Evolutionary conservation across 2,888 invertebrate genomes (phyloP).

Genomic region (Aphodius sticticus): DNA sequence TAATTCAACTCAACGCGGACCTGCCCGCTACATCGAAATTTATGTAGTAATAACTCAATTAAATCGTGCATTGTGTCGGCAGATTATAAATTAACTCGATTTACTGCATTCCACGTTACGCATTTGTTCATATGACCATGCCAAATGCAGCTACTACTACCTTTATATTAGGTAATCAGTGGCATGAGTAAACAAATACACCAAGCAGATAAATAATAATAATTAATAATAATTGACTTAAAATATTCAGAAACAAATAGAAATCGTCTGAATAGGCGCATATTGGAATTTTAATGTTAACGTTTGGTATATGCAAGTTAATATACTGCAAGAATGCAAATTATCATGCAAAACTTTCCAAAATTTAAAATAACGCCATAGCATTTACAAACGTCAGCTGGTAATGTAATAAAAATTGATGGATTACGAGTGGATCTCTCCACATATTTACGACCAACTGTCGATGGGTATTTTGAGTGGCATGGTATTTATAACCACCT

Average conservation of each 20-base stretch:
- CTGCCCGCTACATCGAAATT: not conserved
- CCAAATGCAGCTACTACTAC: not conserved
- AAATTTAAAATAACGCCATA: not conserved
- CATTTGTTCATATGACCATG: not conserved
- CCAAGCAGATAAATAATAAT: too few species aligned
- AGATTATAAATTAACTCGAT: not conserved
- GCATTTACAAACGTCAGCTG: not conserved
- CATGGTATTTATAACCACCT: not conserved
- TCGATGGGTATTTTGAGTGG: not conserved
- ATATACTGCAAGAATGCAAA: not conserved
- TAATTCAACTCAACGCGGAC: not conserved
- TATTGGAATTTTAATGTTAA: too few species aligned
- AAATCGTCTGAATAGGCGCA: not conserved
- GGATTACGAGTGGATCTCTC: not conserved
- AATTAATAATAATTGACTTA: not conserved
- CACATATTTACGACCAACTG: not conserved
- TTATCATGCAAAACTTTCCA: not conserved
- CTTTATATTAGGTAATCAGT: not conserved
- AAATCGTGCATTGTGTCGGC: not conserved
- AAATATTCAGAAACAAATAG: not conserved
- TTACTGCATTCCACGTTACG: not conserved
- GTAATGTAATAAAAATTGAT: not conserved
- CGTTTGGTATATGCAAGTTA: too few species aligned
- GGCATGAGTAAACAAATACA: too few species aligned
- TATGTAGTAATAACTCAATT: not conserved